phyloP scores from a whole-genome alignment of 2,888 invertebrate species.

The Hermaeophaga mercurialis region DNA sequence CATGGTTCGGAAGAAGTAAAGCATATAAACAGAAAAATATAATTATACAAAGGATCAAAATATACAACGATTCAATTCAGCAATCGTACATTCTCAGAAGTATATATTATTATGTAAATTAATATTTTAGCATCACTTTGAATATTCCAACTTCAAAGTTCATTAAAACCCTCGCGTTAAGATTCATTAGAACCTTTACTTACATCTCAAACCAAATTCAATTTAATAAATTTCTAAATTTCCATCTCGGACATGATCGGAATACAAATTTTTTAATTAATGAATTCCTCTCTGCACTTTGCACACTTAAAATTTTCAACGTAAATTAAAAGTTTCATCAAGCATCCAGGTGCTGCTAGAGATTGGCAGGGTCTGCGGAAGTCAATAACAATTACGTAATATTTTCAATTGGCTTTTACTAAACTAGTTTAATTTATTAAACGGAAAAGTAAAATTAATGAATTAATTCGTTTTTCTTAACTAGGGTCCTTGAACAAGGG shows the following conservation, averaged over 20 bases:
- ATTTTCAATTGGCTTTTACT: not conserved
- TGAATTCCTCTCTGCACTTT: slow-evolving; percentile 6
- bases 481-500: too few species aligned
- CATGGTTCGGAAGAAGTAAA: too few species aligned
- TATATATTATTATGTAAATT: too few species aligned
- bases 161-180: too few species aligned
- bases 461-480: slow-evolving; percentile 19
- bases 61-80: too few species aligned
- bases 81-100: too few species aligned
- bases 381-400: not conserved
- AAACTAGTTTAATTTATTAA: slow-evolving; percentile 19
- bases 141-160: too few species aligned
- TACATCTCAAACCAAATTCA: not conserved
- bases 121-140: too few species aligned
- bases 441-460: slow-evolving; percentile 18
- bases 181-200: too few species aligned
- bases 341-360: not conserved
- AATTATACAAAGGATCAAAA: too few species aligned
- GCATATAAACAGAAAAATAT: too few species aligned
- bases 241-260: not conserved
- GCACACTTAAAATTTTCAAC: slow-evolving; percentile 10
- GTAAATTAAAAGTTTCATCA: slow-evolving; percentile 5
- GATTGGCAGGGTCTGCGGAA: not conserved
- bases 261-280: slow-evolving; percentile 8
- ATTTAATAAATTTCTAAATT: slow-evolving; percentile 4